Evolutionary conservation across 2,113 vertebrate genomes (phyloP), one percentile per base, ranked within the genome.

Genomic region (Clinocottus analis): DNA sequence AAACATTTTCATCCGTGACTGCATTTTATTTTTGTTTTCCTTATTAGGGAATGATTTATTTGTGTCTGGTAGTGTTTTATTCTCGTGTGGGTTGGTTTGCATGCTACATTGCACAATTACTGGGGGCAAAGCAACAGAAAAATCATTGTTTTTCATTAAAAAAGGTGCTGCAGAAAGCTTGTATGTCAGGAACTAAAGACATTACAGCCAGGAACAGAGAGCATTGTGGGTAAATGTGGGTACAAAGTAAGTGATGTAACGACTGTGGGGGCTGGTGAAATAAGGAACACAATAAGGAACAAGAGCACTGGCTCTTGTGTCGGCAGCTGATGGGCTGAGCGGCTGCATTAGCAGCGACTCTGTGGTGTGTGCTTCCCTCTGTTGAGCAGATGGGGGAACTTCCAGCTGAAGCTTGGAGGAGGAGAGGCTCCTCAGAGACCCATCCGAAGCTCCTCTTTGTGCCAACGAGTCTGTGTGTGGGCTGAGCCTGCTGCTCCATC

Each of bases 281-380:
- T 63, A 61, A 45, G 80, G 68, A 72, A 41, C 77, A n/a, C n/a
- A 82, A 58, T 63, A 61, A 45, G 80, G 68, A 72, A 41, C 77
- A n/a, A n/a, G n/a, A 55, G 77, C 21, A 2, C 49, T 37, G 55
- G 47, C 69, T 80, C 69, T 72, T 1, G 4, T 59, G 80, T 75
- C 55, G 33, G 69, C 7, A 0, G n/a, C 4, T 72, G 31, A 67
- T 29, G 39, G 61, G 19, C 3, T 72, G 49, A 45, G 31, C 43
- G 61, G 70, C 71, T 51, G 33, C 55, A 16, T 7, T 3, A 74
- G 29, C 25, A 83, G 25, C 3, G 59, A 70, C 39, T 70, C 61
- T n/a, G 1, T 37, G 59, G 75, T 51, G 74, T 77, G 72, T 77
- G 82, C 75, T 83, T 82, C 85, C 87, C 25, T 73, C 85, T 86